Evolutionary conservation across 2,113 vertebrate genomes (phyloP), one percentile per base, ranked within the genome.

Genomic region (Nothocercus nigrocapillus): DNA sequence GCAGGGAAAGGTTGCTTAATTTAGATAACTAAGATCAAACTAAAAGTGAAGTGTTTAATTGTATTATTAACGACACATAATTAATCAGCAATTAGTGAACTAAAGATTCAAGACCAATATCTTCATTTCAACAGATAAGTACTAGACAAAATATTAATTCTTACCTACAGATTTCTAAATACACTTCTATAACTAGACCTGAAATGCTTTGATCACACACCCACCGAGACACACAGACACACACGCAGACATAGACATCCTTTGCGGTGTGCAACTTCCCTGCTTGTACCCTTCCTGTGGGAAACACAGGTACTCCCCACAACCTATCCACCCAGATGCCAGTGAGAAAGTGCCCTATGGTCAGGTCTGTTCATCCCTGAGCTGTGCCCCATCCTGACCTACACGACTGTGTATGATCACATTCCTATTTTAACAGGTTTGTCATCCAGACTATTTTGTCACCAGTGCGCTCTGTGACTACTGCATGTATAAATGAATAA

Each of bases 261-360:
- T 77, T 9, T 17, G 54, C 18, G 5, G 4, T 40, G 22, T n/a
- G 66, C 42, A 32, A 9, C 6, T 22, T 82, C 11, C 30, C 54
- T 74, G 20, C 7, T 38, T 73, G 12, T 9, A 62, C 2, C 17
- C 1, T 2, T 2, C 3, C 80, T 53, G 8, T 30, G 9, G 30
- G 28, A 32, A 10, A 32, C 54, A 58, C 58, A 8, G 1, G 11
- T 78, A 11, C 24, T 85, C 14, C 30, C 30, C 34, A 24, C 7
- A 38, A 1, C 3, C 59, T 25, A 28, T 0, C 56, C 34, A 54
- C 56, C 25, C 15, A 36, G 22, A 36, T 0, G 0, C 7, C 13
- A 66, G 5, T 27, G 12, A 63, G n/a, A 86, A 86, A 40, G 6
- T 20, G n/a, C 7, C 9, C 8, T 19, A 17, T 0, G 3, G 58